These are phyloP conservation scores for Bergia puertoricense DNA, from an alignment of 92 coral and sea anemone genomes.

Conservation along the genomic window DNA sequence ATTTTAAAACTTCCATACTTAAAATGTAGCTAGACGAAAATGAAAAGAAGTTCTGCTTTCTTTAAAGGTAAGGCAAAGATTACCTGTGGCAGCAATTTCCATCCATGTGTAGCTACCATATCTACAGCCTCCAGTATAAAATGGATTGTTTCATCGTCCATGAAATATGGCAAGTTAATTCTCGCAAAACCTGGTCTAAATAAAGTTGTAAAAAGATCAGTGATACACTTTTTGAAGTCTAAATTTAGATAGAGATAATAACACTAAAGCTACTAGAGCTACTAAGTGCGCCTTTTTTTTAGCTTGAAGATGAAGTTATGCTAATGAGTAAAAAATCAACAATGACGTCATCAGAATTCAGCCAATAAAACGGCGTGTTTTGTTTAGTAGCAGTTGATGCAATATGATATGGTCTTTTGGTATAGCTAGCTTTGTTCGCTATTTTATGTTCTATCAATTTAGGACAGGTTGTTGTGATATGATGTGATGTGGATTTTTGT, in stretches of 20 bases:
- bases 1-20: not conserved
- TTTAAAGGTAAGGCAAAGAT: not conserved
- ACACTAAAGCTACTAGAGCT: not conserved
- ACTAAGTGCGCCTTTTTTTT: no score
- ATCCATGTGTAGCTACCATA: constrained; percentile 84
- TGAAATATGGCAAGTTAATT: constrained; percentile 72
- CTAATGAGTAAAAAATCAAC: no score
- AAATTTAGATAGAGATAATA: not conserved
- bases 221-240: not conserved
- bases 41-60: not conserved
- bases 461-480: no score
- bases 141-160: constrained; percentile 77
- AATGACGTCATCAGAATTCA: no score
- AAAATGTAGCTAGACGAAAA: not conserved
- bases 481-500: no score
- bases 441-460: no score
- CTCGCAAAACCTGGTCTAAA: constrained; percentile 84
- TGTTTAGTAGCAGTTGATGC: no score
- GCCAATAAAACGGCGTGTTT: no score
- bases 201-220: not conserved
- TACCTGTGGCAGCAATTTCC: constrained; percentile 85
- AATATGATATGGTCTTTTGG: no score
- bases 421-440: no score
- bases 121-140: constrained; percentile 76
- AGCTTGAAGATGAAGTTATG: no score